Conservation (phyloP, 2,113 vertebrate species). For the Tor tambroides region DNA sequence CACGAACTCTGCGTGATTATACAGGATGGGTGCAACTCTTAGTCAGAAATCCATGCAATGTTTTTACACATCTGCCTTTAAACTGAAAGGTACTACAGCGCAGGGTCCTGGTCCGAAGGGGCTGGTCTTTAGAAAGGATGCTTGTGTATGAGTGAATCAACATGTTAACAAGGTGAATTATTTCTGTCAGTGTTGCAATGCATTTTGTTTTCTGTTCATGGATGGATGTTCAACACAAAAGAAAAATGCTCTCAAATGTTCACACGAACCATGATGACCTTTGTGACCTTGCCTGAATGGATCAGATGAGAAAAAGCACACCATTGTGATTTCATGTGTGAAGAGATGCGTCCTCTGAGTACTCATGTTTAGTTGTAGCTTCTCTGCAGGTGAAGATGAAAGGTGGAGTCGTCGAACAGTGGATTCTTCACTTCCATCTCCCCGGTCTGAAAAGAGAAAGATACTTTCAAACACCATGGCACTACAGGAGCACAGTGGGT, state of each 20-base stretch:
- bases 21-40: neutral
- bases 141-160: constrained; percentile 39
- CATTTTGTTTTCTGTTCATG: constrained; percentile 28
- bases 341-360: constrained; percentile 13
- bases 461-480: neutral
- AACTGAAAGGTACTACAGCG: constrained; percentile 14
- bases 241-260: constrained; percentile 15
- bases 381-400: constrained; percentile 77
- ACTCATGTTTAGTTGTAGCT: constrained; percentile 70
- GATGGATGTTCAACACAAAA: neutral
- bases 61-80: neutral
- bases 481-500: neutral
- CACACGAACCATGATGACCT: neutral
- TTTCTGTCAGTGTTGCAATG: constrained; percentile 4
- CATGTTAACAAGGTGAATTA: constrained; percentile 30
- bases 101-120: neutral
- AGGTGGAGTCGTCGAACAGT: constrained; percentile 86
- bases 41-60: constrained; percentile 25
- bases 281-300: neutral
- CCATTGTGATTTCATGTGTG: constrained; percentile 6
- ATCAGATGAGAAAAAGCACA: constrained; percentile 10
- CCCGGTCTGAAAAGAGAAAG: constrained; percentile 78
- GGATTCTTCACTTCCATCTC: constrained; percentile 98
- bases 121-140: constrained; percentile 3
- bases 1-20: neutral